Evolutionary conservation across 2,888 invertebrate species (phyloP).

Genomic region (Leucophenga montana): DNA sequence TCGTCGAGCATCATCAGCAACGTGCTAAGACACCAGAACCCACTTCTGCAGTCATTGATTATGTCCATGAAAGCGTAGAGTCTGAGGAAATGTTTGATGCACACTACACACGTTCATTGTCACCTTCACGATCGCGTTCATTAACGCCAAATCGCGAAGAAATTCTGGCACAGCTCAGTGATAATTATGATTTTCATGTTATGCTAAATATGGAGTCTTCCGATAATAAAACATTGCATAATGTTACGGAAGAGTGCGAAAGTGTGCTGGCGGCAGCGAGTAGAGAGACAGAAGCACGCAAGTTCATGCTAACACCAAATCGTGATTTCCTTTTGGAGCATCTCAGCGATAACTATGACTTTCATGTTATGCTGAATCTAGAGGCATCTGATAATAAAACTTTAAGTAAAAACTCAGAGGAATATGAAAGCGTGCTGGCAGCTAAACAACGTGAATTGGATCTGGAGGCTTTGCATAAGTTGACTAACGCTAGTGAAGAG

Average conservation of each 20-base stretch:
- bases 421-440: constrained; percentile 55
- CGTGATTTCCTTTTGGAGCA: not conserved
- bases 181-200: constrained; percentile 58
- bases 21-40: constrained; percentile 55
- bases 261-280: constrained; percentile 40
- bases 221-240: constrained; percentile 44
- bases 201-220: constrained; percentile 61
- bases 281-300: too few relatives aligned
- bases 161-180: constrained; percentile 31
- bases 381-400: constrained; percentile 52
- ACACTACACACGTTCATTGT: constrained; percentile 50
- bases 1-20: constrained; percentile 51
- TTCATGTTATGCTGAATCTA: constrained; percentile 61
- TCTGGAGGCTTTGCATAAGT: constrained; percentile 59
- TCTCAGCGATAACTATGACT: constrained; percentile 52
- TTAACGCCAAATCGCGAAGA: constrained; percentile 27
- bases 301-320: too few relatives aligned
- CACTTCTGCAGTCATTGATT: constrained; percentile 45
- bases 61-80: constrained; percentile 49
- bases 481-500: constrained; percentile 61
- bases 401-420: constrained; percentile 49
- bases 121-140: constrained; percentile 50
- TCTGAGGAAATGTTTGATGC: constrained; percentile 12
- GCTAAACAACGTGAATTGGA: constrained; percentile 61
- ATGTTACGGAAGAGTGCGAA: constrained; percentile 57